Base-by-base conservation (phyloP, 2,888 invertebrate genomes). In the Drosophila trichaetosa region DNA sequence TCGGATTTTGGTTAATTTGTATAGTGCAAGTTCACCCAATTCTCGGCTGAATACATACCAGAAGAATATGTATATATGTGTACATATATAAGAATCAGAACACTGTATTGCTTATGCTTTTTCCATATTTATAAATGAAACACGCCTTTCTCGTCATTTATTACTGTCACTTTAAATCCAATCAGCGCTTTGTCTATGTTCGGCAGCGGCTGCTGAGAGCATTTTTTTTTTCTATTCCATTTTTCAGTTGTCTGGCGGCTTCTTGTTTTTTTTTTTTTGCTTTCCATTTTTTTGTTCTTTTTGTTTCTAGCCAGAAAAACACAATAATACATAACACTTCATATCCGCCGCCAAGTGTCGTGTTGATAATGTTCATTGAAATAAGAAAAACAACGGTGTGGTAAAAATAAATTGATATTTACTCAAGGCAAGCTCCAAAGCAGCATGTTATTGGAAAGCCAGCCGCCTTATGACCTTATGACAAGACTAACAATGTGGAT, bases 101-200 rank as follows among this genome's bases (percentile, higher is more conserved):
- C 46, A 46, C 16, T 24, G 38, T 54, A 68, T 59, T 68, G 74
- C 65, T 62, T 79, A 76, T 74, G 57, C 60, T 52, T 51, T 69
- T 66, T 52, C n/a, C 38, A 64, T 80, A 87, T 89, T 75, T 83
- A 74, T 88, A 90, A 90, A 83, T 72, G 87, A 81, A 80, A 82
- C 80, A 78, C 79, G 82, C 91, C 87, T 88, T 90, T 83, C 84
- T 82, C 83, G 91, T 90, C 91, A 90, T 90, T 91, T 90, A 88
- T 90, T 88, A 91, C 87, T 90, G 90, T 90, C 91, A 91, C 81
- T 87, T 90, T 87, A 83, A 88, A 91, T 91, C 90, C 91, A 87
- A 90, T 91, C 90, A 90, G 87, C 90, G 83, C 83, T 90, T 83
- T 81, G 84, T 88, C 87, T 80, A 79, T 87, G 79, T 79, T 76